These are phyloP conservation scores for Microtus richardsoni DNA, from an alignment of 2,113 vertebrate species.

Conservation along the genomic window DNA sequence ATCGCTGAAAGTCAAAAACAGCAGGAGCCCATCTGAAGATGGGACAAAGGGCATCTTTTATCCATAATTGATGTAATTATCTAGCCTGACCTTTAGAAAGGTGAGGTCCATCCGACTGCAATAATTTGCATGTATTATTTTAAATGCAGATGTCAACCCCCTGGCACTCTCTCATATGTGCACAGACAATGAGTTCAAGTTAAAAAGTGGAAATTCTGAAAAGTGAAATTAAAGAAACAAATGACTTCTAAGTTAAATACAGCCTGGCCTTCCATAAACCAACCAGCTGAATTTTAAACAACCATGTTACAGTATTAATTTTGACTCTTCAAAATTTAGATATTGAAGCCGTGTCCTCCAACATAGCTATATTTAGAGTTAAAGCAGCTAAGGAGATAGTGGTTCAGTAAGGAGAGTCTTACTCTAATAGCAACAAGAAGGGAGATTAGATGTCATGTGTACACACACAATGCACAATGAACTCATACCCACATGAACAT, in stretches of 20 bases:
- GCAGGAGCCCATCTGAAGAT: background rate
- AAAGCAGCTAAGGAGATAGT: background rate
- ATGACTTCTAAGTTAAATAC: constrained; percentile 7
- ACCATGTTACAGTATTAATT: background rate
- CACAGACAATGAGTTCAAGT: background rate
- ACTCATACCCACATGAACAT: background rate
- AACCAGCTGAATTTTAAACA: background rate
- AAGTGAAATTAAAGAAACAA: background rate
- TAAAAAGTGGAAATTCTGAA: background rate
- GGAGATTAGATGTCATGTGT: background rate
- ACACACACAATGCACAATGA: fast-evolving
- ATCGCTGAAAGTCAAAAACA: background rate
- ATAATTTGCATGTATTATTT: constrained; percentile 58
- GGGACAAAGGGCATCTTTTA: background rate
- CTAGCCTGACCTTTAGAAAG: background rate
- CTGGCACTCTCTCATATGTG: constrained; percentile 9
- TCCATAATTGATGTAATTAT: constrained; percentile 20
- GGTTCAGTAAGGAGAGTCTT: background rate
- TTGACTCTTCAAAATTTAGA: background rate
- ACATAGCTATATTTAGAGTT: background rate
- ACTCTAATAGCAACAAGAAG: background rate
- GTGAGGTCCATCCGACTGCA: background rate
- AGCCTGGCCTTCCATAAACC: background rate
- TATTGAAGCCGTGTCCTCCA: background rate
- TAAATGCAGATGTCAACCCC: constrained; percentile 36